Evolutionary conservation across 23 tunicate genomes (phyloP).

Genomic region (Pegea sp.): DNA sequence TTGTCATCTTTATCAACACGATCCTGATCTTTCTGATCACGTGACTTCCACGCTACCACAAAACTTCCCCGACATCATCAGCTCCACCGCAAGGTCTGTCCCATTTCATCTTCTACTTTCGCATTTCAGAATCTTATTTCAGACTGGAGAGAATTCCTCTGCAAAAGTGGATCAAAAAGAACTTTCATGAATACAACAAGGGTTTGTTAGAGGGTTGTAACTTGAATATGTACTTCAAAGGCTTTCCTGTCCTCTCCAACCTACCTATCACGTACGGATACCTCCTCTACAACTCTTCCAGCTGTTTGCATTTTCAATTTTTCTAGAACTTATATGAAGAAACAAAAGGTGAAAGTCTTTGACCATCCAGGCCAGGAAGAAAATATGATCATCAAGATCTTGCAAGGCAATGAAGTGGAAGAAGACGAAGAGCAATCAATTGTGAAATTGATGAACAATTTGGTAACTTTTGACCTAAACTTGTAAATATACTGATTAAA

Average conservation of each 20-base stretch:
- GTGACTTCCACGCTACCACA: slow-evolving; percentile 40
- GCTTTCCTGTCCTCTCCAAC: slow-evolving; percentile 80
- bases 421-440: too few relatives aligned
- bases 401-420: slow-evolving; percentile 2
- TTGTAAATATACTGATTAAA: too few relatives aligned
- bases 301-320: background rate
- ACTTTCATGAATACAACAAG: slow-evolving; percentile 12
- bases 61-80: slow-evolving; percentile 25
- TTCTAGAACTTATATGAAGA: slow-evolving; percentile 24
- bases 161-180: slow-evolving; percentile 40
- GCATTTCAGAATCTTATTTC: too few relatives aligned
- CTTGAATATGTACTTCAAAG: slow-evolving; percentile 61
- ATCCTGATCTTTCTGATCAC: slow-evolving; percentile 13
- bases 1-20: slow-evolving; percentile 45
- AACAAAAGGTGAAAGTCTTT: slow-evolving; percentile 66
- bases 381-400: slow-evolving; percentile 43
- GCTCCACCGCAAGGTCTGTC: slow-evolving; percentile 26
- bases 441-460: too few relatives aligned
- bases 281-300: background rate
- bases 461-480: too few relatives aligned
- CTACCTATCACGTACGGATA: slow-evolving; percentile 54
- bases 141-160: too few relatives aligned
- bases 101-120: background rate
- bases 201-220: slow-evolving; percentile 58
- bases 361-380: slow-evolving; percentile 61